Evolutionary conservation across 1,140 invertebrate genomes (phyloP).

Genomic region (Nymphalis io): DNA sequence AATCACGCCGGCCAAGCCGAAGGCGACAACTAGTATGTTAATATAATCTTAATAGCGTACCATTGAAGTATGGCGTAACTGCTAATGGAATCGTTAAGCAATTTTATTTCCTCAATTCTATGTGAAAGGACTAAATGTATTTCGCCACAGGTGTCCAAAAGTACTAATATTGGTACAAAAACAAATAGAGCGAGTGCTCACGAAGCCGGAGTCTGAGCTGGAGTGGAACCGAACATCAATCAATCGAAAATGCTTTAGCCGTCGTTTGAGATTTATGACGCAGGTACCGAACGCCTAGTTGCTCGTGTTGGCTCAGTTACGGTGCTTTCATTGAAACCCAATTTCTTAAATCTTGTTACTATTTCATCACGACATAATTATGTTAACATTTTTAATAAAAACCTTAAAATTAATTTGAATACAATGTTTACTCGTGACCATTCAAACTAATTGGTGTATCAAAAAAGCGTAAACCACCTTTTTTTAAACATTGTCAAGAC

Average conservation of each 20-base stretch:
- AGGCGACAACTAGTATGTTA: no score
- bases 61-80: no score
- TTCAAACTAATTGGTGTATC: no score
- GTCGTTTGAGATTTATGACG: constrained; percentile 15
- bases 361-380: not conserved
- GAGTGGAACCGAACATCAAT: constrained; percentile 24
- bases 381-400: no score
- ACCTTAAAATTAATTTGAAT: no score
- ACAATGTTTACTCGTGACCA: no score
- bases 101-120: not conserved
- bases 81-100: not conserved
- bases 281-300: not conserved
- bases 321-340: not conserved
- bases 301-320: not conserved
- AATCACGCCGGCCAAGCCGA: no score
- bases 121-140: constrained; percentile 2
- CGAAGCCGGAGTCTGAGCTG: not conserved
- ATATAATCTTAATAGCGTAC: no score
- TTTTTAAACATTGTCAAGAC: no score
- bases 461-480: no score
- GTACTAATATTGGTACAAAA: constrained; percentile 11
- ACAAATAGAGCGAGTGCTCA: constrained; percentile 8
- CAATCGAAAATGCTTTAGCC: constrained; percentile 31
- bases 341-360: not conserved
- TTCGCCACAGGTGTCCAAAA: constrained; percentile 17